A percentile compares a stretch with the other conserved stretches of the same genome.
Conservation (phyloP, 2,113 vertebrate species). For the Albula glossodonta region DNA sequence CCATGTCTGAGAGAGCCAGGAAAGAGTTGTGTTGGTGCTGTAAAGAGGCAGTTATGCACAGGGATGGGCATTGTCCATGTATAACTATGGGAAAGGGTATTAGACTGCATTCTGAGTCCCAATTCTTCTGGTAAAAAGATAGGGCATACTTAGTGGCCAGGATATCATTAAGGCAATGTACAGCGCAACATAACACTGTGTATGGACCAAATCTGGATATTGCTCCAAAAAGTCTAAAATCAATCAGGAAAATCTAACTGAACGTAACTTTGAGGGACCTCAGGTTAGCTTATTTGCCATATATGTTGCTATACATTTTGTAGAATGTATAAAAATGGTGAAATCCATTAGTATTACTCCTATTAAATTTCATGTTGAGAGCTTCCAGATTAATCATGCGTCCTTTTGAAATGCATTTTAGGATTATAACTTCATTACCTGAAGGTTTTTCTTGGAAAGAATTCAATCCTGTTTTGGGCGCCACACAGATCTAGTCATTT, state of each 20-base stretch:
- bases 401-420: slow-evolving; percentile 21
- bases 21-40: not conserved
- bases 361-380: slow-evolving; percentile 13
- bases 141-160: not conserved
- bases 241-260: not conserved
- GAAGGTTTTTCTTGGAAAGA: slow-evolving; percentile 2
- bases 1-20: not conserved
- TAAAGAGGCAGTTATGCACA: not conserved
- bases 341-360: not conserved
- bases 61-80: not conserved
- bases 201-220: not conserved
- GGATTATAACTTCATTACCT: slow-evolving; percentile 11
- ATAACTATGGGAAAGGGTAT: not conserved
- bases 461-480: not conserved
- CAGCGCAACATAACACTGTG: not conserved
- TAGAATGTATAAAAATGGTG: not conserved
- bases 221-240: not conserved
- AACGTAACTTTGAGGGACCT: not conserved
- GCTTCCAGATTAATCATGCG: slow-evolving; percentile 9
- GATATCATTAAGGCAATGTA: not conserved
- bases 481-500: slow-evolving; percentile 16
- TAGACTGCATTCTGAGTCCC: not conserved
- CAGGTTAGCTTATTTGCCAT: not conserved
- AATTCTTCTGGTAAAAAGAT: not conserved
- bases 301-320: not conserved